These are phyloP conservation scores for Hipposideros larvatus DNA, from an alignment of 2,797 vertebrate species.

Conservation along the genomic window DNA sequence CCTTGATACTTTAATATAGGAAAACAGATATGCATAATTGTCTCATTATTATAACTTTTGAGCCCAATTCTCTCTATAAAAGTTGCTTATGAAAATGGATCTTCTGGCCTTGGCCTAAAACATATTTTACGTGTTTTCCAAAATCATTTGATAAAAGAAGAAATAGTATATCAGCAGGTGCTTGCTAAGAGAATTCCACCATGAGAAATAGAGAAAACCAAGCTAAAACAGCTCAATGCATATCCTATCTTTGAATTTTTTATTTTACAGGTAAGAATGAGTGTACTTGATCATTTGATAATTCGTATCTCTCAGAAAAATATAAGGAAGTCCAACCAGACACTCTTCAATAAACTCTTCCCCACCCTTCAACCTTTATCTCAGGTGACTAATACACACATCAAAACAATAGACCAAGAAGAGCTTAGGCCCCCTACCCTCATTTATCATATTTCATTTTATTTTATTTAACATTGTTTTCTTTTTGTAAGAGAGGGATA, in stretches of 20 bases:
- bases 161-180: neutral
- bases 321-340: neutral
- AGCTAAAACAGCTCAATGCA: neutral
- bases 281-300: neutral
- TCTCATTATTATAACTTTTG: neutral
- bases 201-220: neutral
- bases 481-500: neutral
- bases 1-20: constrained; percentile 4
- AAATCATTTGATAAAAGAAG: neutral
- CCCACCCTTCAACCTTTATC: neutral
- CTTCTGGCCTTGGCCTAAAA: neutral
- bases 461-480: constrained; percentile 12
- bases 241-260: neutral
- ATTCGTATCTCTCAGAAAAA: neutral
- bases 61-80: neutral
- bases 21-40: constrained; percentile 11
- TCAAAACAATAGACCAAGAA: neutral
- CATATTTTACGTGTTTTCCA: neutral
- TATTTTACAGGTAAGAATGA: neutral
- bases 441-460: neutral
- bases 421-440: neutral
- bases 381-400: neutral
- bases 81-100: neutral
- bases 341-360: neutral
- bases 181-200: neutral